Evolutionary conservation across 2,113 vertebrate species (phyloP).

Genomic region (Cettia cetti): DNA sequence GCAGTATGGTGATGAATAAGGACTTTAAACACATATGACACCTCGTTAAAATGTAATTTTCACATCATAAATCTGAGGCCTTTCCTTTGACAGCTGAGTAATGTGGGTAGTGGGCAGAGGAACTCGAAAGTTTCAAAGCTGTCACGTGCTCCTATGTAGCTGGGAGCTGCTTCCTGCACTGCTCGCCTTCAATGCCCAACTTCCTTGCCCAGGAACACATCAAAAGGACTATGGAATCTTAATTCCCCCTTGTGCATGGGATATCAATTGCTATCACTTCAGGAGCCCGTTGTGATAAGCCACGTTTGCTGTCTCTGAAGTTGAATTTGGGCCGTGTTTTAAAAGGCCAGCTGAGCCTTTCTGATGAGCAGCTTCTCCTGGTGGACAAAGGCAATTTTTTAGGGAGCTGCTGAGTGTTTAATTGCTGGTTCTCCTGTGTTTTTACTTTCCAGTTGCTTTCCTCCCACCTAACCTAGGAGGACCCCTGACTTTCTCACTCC

Average conservation of each 20-base stretch:
- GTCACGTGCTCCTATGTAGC: slow-evolving; percentile 23
- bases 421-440: not conserved
- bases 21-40: slow-evolving; percentile 79
- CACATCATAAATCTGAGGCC: slow-evolving; percentile 71
- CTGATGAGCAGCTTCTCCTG: not conserved
- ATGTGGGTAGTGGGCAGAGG: slow-evolving; percentile 65
- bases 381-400: not conserved
- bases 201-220: not conserved
- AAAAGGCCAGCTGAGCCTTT: not conserved
- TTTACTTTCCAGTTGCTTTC: slow-evolving; percentile 44
- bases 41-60: slow-evolving; percentile 81
- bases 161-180: not conserved
- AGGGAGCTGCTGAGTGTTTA: slow-evolving; percentile 13
- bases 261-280: not conserved
- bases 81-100: slow-evolving; percentile 73
- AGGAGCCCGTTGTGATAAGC: not conserved
- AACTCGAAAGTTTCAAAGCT: slow-evolving; percentile 38
- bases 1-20: slow-evolving; percentile 73
- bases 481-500: not conserved
- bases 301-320: not conserved
- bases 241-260: not conserved
- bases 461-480: not conserved
- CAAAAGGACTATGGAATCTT: not conserved
- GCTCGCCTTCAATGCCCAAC: not conserved
- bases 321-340: not conserved